Conservation (phyloP, 2,113 vertebrate genomes). For the Atractosteus spatula region DNA sequence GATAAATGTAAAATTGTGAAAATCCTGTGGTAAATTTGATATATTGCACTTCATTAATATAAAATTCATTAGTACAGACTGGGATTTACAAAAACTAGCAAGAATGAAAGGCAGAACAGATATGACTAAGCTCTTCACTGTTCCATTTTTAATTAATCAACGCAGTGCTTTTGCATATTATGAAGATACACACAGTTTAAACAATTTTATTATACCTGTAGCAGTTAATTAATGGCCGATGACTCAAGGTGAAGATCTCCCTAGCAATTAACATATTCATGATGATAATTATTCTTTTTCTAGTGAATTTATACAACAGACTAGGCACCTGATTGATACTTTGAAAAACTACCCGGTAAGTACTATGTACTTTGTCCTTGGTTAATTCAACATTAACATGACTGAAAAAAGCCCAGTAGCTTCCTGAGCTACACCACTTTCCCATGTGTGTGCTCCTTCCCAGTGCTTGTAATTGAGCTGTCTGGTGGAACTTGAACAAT, state of each 20-base stretch:
- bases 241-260: not conserved
- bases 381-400: no score
- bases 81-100: no score
- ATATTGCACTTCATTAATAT: no score
- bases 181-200: not conserved
- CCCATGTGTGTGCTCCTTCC: not conserved
- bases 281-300: slow-evolving; percentile 1
- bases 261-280: not conserved
- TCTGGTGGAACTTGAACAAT: not conserved
- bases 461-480: not conserved
- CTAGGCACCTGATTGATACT: slow-evolving; percentile 65
- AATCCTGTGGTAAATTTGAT: no score
- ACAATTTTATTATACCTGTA: no score
- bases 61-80: no score
- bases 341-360: slow-evolving; percentile 64
- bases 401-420: no score
- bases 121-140: no score
- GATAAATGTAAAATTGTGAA: no score
- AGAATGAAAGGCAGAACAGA: no score
- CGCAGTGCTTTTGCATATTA: no score
- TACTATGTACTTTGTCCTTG: not conserved
- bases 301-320: slow-evolving; percentile 66
- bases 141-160: no score
- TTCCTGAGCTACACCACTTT: not conserved
- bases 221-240: not conserved